These are phyloP conservation scores for Myotis yumanensis DNA, from an alignment of 2,113 vertebrate genomes.

Conservation along the genomic window DNA sequence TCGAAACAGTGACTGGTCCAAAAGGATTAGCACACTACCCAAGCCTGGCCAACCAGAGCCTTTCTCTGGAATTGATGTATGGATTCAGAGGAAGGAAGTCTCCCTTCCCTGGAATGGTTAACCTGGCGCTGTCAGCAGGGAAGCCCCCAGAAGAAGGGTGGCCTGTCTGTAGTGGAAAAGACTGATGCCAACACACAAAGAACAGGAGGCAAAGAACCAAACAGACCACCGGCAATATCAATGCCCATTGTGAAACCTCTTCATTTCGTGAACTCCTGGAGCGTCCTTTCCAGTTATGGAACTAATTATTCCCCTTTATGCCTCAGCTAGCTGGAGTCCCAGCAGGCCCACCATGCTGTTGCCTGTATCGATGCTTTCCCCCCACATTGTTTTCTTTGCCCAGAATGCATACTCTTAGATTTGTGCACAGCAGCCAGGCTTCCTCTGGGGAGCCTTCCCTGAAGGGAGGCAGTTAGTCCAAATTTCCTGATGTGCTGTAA, in stretches of 20 bases:
- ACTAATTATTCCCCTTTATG: not conserved
- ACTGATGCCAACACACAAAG: not conserved
- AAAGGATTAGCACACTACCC: not conserved
- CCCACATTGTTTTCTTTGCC: not conserved
- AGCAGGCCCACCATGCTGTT: not conserved
- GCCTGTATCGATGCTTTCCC: not conserved
- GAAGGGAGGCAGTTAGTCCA: not conserved
- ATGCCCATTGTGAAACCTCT: not conserved
- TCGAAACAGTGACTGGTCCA: not conserved
- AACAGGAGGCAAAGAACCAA: not conserved
- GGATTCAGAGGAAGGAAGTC: not conserved
- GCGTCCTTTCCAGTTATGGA: not conserved
- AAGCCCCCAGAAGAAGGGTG: not conserved
- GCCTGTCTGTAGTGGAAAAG: not conserved
- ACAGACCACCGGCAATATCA: not conserved
- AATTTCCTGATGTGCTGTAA: not conserved
- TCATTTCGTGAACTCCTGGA: not conserved
- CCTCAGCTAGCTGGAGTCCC: not conserved
- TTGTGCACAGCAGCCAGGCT: not conserved
- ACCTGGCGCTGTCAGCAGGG: not conserved
- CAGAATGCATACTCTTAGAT: not conserved
- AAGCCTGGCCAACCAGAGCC: not conserved
- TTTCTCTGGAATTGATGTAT: not conserved
- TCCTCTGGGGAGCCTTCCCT: not conserved
- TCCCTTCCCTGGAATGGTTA: not conserved